Evolutionary conservation across 2,113 vertebrate genomes (phyloP), one percentile per base, ranked within the genome.

Genomic region (Nanorana parkeri): DNA sequence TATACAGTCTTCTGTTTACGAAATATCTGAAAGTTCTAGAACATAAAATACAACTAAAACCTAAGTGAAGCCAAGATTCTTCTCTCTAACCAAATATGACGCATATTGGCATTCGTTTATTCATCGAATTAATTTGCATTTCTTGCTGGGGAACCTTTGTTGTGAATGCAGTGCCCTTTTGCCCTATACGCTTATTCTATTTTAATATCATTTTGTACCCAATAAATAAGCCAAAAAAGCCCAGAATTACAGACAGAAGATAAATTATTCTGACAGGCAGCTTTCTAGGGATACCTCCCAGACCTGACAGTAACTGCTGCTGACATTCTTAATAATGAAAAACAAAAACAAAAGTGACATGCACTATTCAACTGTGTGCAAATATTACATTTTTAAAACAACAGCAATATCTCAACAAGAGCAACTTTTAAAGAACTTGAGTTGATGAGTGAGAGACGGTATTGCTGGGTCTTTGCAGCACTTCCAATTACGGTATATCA

Each of bases 181-280:
- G 6, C 6, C 68, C 47, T 71, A 26, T 54, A 7, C 21, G 23
- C 20, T 41, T 21, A 61, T 61, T 17, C n/a, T 74, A 68, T 36
- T 68, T 20, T 68, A 51, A 61, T 77, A 64, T 64, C 60, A 29
- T 63, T 63, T 64, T 26, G 58, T 52, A 47, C 41, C 32, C 32
- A 52, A 29, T 28, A 47, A 66, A 78, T 17, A 26, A 78, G 61
- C 60, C 36, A 77, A 56, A 24, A 66, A 66, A 52, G 17, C 28
- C 11, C 5, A 21, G 24, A 77, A 64, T 20, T 51, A 41, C 23
- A 64, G 32, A 26, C 29, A 75, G 54, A 75, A 21, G 28, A 63
- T 64, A 77, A 64, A 77, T 77, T 61, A 77, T 77, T 64, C 10
- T 52, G 74, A 77, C 74, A 64, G 17, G 28, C 24, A 60, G 55